A percentile compares a stretch with the other conserved stretches of the same genome.
These are phyloP conservation scores for Ptychobarbus kaznakovi DNA, from an alignment of 2,797 vertebrate species.

Conservation along the genomic window DNA sequence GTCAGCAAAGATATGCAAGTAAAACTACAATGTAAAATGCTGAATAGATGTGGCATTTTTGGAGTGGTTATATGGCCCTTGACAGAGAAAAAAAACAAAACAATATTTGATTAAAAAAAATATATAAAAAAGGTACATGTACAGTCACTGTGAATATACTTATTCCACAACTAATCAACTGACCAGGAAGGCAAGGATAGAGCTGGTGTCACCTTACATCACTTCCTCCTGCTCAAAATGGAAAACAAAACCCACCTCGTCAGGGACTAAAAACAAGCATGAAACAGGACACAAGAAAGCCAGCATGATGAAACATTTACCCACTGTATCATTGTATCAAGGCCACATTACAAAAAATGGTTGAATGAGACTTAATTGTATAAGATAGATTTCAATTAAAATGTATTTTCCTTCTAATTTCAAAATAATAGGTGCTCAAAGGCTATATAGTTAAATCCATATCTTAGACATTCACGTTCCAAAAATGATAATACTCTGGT, in stretches of 20 bases:
- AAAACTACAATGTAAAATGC: slow-evolving; percentile 14
- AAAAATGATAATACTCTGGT: slow-evolving; percentile 56
- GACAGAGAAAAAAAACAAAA: slow-evolving; percentile 49
- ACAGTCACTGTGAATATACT: slow-evolving; percentile 1
- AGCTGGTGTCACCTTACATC: slow-evolving; percentile 30
- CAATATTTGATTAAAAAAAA: slow-evolving; percentile 45
- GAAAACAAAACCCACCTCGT: not conserved
- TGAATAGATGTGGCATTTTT: slow-evolving; percentile 30
- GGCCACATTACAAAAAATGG: slow-evolving; percentile 16
- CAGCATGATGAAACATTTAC: slow-evolving; percentile 11
- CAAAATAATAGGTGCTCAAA: slow-evolving; percentile 23
- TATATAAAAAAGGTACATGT: slow-evolving; percentile 49
- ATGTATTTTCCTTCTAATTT: not conserved
- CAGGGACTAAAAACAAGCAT: not conserved
- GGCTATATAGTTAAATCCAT: slow-evolving; percentile 40
- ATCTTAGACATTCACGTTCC: slow-evolving; percentile 71
- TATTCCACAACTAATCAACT: not conserved
- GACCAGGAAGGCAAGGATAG: slow-evolving; percentile 14
- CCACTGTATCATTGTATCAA: slow-evolving; percentile 9
- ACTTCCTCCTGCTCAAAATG: slow-evolving; percentile 21
- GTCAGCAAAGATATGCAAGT: not conserved
- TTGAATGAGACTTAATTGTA: not conserved
- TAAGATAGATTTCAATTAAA: not conserved
- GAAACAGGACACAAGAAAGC: slow-evolving; percentile 23
- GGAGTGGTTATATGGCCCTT: slow-evolving; percentile 51